Conservation (phyloP, 2,888 invertebrate species). For the Gortyna flavago region DNA sequence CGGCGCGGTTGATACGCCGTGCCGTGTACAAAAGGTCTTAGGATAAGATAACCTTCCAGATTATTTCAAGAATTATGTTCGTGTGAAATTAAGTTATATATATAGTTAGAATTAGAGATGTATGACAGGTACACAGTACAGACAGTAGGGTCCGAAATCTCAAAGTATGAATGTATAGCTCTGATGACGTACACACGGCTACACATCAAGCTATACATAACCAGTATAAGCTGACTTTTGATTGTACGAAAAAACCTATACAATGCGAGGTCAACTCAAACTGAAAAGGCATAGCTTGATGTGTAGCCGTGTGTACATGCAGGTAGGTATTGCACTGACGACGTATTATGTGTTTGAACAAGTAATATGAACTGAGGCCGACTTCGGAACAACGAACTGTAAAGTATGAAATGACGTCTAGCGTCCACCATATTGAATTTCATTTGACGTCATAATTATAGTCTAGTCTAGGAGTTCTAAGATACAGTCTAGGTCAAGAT, state of each 20-base stretch:
- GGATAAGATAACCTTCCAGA: neutral
- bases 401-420: constrained; percentile 53
- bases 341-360: constrained; percentile 7
- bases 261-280: too few relatives aligned
- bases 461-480: constrained; percentile 16
- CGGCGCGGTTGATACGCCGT: too few relatives aligned
- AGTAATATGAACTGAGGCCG: constrained; percentile 33
- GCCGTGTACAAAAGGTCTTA: too few relatives aligned
- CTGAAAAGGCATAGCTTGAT: too few relatives aligned
- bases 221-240: too few relatives aligned
- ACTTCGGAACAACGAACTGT: constrained; percentile 24
- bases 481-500: constrained; percentile 9
- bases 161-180: constrained; percentile 4
- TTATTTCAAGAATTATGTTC: neutral
- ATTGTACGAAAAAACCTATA: too few relatives aligned
- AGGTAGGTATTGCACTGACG: constrained; percentile 13
- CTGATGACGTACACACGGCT: too few relatives aligned
- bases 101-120: neutral
- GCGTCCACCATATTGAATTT: constrained; percentile 33
- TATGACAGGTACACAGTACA: neutral
- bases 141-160: neutral
- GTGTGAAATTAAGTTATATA: neutral
- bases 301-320: too few relatives aligned
- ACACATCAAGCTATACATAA: too few relatives aligned
- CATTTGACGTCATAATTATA: constrained; percentile 42